Percentiles rank a stretch among this genome's conserved stretches.
phyloP scores from a whole-genome alignment of 2,888 invertebrate species.

The Amphipoea lucens region DNA sequence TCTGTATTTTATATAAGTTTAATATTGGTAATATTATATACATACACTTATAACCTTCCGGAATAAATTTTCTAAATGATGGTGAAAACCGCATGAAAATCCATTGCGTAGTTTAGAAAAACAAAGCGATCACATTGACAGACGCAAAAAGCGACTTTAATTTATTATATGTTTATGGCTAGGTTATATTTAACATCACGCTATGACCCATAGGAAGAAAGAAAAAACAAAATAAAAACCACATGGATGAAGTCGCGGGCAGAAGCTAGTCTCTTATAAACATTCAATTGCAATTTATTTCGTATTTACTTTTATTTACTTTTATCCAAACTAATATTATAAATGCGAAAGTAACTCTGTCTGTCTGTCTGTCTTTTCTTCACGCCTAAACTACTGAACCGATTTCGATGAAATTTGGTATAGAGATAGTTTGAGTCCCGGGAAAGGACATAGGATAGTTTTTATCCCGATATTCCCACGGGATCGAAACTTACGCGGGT shows the following conservation, averaged over 20 bases:
- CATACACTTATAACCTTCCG: neutral
- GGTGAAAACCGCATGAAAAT: neutral
- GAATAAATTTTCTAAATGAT: neutral
- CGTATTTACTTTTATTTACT: neutral
- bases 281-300: constrained; percentile 5
- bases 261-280: neutral
- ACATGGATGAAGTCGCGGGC: neutral
- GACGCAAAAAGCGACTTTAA: neutral
- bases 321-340: no score
- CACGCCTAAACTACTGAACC: no score
- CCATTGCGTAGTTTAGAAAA: neutral
- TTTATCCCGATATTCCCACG: no score
- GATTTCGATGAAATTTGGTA: no score
- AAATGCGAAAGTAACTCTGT: no score
- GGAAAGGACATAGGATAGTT: no score
- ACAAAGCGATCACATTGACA: neutral
- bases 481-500: no score
- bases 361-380: no score
- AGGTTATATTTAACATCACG: neutral
- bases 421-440: no score
- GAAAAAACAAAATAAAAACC: neutral
- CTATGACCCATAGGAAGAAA: neutral
- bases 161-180: neutral
- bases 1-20: neutral
- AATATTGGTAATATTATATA: neutral